A percentile compares a stretch with the other conserved stretches of the same genome.
Evolutionary conservation across 2,797 vertebrate species (phyloP).

Genomic region (Gephyroberyx darwinii): DNA sequence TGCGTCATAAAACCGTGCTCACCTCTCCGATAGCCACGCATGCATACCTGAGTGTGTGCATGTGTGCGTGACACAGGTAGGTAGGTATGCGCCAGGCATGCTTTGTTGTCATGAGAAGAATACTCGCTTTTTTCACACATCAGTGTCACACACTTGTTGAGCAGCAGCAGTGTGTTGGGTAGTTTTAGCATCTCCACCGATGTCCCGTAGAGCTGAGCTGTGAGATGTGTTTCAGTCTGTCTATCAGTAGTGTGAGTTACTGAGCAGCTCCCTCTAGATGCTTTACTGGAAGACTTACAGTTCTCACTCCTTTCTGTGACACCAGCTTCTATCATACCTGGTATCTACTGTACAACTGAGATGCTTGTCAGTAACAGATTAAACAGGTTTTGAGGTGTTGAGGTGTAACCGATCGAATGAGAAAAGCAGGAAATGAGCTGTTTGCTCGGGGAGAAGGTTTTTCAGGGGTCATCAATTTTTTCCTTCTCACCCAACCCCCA

Average conservation of each 20-base stretch:
- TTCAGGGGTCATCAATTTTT: neutral
- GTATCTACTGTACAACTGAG: neutral
- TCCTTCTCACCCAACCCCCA: neutral
- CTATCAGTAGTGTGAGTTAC: neutral
- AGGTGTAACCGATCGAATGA: neutral
- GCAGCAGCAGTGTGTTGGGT: no score
- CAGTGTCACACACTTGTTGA: neutral
- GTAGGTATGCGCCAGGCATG: constrained; percentile 16
- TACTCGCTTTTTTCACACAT: constrained; percentile 4
- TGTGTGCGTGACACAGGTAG: neutral
- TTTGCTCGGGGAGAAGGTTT: no score
- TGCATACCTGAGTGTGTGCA: neutral
- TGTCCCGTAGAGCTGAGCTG: neutral
- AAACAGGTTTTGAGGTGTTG: neutral
- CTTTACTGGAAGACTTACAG: neutral
- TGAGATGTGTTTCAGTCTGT: neutral
- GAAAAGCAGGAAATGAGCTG: no score
- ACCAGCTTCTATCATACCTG: no score
- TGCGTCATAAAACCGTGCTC: neutral
- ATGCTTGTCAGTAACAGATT: neutral
- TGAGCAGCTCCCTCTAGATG: neutral
- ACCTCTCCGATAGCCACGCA: neutral
- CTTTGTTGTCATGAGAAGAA: constrained; percentile 5
- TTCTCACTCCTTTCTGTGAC: no score
- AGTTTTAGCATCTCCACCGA: neutral